phyloP scores from a whole-genome alignment of 2,888 invertebrate species.

The Acanthoscelides obtectus region DNA sequence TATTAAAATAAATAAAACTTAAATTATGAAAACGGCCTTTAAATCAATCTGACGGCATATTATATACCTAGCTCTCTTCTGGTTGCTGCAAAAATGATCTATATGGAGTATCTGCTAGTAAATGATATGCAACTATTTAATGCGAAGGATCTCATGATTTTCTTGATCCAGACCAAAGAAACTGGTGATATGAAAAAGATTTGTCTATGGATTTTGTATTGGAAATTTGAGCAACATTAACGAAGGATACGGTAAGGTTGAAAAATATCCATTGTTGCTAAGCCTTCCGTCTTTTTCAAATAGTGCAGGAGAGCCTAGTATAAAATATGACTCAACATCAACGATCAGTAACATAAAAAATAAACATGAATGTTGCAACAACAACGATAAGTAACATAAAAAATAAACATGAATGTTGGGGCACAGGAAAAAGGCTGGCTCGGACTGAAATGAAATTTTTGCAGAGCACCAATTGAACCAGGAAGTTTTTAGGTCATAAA shows the following conservation, averaged over 20 bases:
- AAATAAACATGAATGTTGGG: background rate
- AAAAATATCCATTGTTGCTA: background rate
- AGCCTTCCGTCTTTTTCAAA: background rate
- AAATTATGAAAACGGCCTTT: background rate
- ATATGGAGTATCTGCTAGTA: too few species aligned
- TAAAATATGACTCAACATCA: background rate
- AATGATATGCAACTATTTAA: background rate
- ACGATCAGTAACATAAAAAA: background rate
- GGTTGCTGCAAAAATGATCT: too few species aligned
- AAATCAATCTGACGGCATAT: background rate
- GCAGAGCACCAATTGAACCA: too few species aligned
- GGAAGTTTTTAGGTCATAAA: too few species aligned
- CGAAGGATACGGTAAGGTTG: too few species aligned
- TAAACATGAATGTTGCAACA: background rate
- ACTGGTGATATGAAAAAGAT: background rate
- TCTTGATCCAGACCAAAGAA: too few species aligned
- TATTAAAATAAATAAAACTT: background rate
- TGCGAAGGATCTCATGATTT: background rate
- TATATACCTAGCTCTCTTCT: background rate
- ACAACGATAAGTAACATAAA: too few species aligned
- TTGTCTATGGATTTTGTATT: background rate
- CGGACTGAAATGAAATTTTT: background rate
- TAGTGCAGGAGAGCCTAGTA: background rate
- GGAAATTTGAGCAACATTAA: background rate
- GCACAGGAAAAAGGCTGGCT: background rate